These are phyloP conservation scores for Callospermophilus lateralis DNA, from an alignment of 2,113 vertebrate species.

Conservation along the genomic window DNA sequence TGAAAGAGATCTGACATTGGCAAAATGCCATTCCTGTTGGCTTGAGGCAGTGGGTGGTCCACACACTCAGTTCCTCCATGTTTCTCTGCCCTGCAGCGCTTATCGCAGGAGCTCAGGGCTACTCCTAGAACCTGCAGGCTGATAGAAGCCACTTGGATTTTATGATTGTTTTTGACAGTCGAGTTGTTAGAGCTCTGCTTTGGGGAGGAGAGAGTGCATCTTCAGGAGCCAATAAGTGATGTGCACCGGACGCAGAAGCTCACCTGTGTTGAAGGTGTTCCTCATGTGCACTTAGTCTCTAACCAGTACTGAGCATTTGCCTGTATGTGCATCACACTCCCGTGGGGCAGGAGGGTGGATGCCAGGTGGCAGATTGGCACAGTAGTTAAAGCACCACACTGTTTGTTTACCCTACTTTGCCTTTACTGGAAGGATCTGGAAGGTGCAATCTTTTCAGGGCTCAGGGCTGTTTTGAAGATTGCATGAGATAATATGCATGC, in stretches of 20 bases:
- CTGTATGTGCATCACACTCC: not conserved
- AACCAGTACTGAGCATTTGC: not conserved
- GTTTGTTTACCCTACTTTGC: not conserved
- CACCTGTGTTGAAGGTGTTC: not conserved
- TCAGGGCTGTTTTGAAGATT: not conserved
- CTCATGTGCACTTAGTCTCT: not conserved
- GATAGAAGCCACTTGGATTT: not conserved
- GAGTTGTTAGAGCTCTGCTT: not conserved
- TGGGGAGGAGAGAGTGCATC: not conserved
- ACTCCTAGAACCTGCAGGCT: not conserved
- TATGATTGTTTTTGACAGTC: not conserved
- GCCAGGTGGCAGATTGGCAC: fast-evolving
- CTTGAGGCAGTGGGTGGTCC: not conserved
- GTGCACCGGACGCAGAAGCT: fast-evolving
- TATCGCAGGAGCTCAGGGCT: not conserved
- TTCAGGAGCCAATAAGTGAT: not conserved
- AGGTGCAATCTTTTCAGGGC: not conserved
- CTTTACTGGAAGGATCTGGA: not conserved
- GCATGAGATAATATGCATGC: not conserved
- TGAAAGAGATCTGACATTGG: not conserved
- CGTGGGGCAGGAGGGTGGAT: not conserved
- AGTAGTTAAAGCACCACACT: not conserved
- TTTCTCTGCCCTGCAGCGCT: not conserved
- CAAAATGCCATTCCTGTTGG: not conserved
- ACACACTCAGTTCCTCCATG: too few relatives aligned